Evolutionary conservation across 2,888 invertebrate species (phyloP).

Genomic region (Drosophila pseudotakahashii): DNA sequence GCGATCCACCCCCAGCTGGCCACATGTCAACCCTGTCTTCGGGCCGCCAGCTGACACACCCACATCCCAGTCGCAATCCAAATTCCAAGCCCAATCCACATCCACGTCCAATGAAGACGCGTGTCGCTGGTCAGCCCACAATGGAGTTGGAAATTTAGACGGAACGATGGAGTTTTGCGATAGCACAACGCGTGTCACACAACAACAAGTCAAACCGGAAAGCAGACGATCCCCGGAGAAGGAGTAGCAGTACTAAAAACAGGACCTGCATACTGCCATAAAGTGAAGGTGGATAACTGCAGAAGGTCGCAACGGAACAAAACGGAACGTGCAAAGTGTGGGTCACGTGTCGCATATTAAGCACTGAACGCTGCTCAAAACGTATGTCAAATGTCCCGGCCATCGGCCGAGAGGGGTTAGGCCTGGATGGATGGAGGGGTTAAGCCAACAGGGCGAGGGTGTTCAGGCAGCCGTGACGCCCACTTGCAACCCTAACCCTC

Average conservation of each 20-base stretch:
- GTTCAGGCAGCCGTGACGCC: slow-evolving; percentile 72
- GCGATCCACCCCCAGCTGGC: slow-evolving; percentile 56
- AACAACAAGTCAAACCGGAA: slow-evolving; percentile 82
- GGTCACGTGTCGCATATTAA: slow-evolving; percentile 78
- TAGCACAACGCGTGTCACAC: slow-evolving; percentile 73
- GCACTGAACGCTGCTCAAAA: slow-evolving; percentile 71
- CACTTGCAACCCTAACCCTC: slow-evolving; percentile 64
- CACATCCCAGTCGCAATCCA: slow-evolving; percentile 38
- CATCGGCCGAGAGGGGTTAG: slow-evolving; percentile 22
- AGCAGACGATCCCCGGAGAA: slow-evolving; percentile 53
- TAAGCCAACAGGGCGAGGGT: slow-evolving; percentile 58
- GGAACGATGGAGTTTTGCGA: slow-evolving; percentile 59
- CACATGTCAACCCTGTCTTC: slow-evolving; percentile 54
- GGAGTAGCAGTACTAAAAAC: slow-evolving; percentile 29
- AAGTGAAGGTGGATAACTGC: slow-evolving; percentile 29
- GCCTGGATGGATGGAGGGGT: slow-evolving; percentile 10
- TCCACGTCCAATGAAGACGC: slow-evolving; percentile 52
- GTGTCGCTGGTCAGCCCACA: slow-evolving; percentile 72
- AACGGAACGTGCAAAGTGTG: slow-evolving; percentile 72
- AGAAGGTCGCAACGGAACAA: slow-evolving; percentile 13
- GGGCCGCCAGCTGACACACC: slow-evolving; percentile 42
- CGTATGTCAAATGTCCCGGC: slow-evolving; percentile 76
- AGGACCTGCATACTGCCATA: slow-evolving; percentile 67
- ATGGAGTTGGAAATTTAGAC: slow-evolving; percentile 37
- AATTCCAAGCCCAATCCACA: neutral